Conservation (phyloP, 2,113 vertebrate genomes). For the Rhinopithecus roxellana region DNA sequence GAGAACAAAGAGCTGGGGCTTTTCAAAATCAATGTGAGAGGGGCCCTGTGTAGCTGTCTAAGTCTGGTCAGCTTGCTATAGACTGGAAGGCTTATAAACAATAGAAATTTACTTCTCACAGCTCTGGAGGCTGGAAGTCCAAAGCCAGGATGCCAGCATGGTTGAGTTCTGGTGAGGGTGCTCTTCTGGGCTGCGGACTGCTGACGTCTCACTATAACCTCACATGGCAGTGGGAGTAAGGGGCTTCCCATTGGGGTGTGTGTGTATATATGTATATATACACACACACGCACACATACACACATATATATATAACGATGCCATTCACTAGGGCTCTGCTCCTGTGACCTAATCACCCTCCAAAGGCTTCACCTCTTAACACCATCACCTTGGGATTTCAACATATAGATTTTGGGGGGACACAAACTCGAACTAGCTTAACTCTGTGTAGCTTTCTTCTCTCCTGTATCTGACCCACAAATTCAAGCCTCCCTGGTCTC, state of each 20-base stretch:
- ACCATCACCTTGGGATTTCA: not conserved
- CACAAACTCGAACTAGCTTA: not conserved
- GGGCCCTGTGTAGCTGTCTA: not conserved
- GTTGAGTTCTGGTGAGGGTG: not conserved
- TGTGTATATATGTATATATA: accelerated
- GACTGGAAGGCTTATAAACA: not conserved
- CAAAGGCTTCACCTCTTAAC: not conserved
- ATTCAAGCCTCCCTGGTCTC: not conserved
- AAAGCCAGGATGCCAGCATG: not conserved
- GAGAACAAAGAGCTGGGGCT: not conserved
- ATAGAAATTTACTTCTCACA: not conserved
- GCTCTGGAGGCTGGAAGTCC: not conserved
- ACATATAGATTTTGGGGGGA: not conserved
- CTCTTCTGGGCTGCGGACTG: no score
- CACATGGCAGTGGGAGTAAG: no score
- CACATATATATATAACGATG: not conserved
- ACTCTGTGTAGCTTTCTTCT: not conserved
- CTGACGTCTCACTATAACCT: not conserved
- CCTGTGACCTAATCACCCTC: not conserved
- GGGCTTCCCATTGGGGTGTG: no score
- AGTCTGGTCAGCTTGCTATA: not conserved
- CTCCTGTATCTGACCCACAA: not conserved
- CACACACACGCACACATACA: accelerated
- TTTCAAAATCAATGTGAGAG: not conserved
- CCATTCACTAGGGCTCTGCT: not conserved